These are phyloP conservation scores for Coptodon bakossiorum DNA, from an alignment of 2,113 vertebrate species.

Conservation along the genomic window DNA sequence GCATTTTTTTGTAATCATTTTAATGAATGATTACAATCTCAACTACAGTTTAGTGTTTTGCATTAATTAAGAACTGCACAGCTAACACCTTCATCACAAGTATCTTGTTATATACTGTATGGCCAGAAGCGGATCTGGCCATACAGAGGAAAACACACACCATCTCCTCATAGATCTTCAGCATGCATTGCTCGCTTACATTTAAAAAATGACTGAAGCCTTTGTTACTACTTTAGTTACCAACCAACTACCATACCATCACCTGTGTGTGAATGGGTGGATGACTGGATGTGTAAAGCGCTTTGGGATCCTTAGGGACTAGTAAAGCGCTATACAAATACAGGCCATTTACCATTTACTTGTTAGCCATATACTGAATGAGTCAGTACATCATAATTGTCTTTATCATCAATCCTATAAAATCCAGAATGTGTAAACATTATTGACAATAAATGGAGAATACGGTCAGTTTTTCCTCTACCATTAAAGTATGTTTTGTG, in stretches of 20 bases:
- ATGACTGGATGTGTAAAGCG: too few relatives aligned
- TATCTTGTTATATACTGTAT: background rate
- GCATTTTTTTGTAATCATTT: rapidly evolving
- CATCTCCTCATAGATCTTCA: background rate
- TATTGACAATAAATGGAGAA: background rate
- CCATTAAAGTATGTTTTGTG: background rate
- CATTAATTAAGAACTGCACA: background rate
- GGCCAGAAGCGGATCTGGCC: background rate
- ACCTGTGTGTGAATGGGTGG: too few relatives aligned
- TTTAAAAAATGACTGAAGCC: background rate
- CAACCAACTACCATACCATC: background rate
- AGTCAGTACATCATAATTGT: background rate
- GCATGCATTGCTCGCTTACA: rapidly evolving
- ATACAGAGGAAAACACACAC: background rate
- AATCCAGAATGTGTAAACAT: background rate
- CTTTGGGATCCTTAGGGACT: too few relatives aligned
- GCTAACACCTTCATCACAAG: background rate
- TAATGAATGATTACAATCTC: background rate
- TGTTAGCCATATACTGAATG: background rate
- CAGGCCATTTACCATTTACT: too few relatives aligned
- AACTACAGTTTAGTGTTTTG: background rate
- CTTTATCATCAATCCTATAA: background rate
- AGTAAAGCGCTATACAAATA: too few relatives aligned
- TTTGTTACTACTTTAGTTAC: background rate
- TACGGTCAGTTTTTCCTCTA: background rate